Evolutionary conservation across 2,113 vertebrate species (phyloP).

Genomic region (Saguinus midas): DNA sequence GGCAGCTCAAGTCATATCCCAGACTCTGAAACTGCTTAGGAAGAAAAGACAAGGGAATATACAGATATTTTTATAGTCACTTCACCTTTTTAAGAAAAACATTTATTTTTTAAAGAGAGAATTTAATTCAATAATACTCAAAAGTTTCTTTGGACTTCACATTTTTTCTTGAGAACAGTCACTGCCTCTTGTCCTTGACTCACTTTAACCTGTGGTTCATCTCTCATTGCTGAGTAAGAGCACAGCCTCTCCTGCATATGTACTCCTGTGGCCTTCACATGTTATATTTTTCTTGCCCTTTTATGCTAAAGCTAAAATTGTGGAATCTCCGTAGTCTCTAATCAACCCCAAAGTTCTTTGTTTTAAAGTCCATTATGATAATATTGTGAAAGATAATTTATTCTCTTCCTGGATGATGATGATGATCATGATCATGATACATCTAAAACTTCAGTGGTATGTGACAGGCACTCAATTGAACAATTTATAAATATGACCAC

Average conservation of each 20-base stretch:
- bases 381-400: not conserved
- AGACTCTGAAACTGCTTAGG: not conserved
- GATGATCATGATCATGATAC: not conserved
- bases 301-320: not conserved
- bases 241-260: not conserved
- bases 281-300: not conserved
- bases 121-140: not conserved
- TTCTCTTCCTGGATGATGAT: not conserved
- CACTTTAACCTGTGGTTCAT: not conserved
- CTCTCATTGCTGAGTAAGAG: too few species aligned
- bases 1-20: not conserved
- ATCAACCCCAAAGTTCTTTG: not conserved
- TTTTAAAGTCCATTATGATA: not conserved
- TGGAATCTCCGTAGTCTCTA: not conserved
- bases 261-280: not conserved
- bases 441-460: not conserved
- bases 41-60: not conserved
- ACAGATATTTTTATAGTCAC: not conserved
- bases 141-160: not conserved
- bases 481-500: not conserved
- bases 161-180: not conserved
- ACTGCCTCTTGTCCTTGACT: not conserved
- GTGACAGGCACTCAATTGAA: not conserved
- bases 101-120: not conserved
- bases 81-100: not conserved